Evolutionary conservation across 2,888 invertebrate genomes (phyloP).

Genomic region (Parochlus steinenii): DNA sequence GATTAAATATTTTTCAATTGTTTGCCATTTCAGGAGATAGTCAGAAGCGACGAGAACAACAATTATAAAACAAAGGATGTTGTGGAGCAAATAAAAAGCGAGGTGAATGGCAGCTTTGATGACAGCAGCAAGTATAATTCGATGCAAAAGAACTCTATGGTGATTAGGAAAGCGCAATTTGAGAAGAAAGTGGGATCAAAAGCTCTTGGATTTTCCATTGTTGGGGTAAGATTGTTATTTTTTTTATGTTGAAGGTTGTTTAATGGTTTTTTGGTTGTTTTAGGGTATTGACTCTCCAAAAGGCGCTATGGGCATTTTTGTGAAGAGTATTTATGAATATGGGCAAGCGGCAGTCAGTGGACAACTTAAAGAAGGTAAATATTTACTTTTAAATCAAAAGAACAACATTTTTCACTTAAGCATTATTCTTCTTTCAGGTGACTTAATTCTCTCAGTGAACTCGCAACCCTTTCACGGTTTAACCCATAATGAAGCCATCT

Average conservation of each 20-base stretch:
- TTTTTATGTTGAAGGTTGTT: no score
- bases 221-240: slow-evolving; percentile 46
- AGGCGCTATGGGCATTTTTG: slow-evolving; percentile 76
- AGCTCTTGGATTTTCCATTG: slow-evolving; percentile 77
- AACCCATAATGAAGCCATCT: slow-evolving; percentile 63
- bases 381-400: no score
- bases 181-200: slow-evolving; percentile 70
- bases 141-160: slow-evolving; percentile 4
- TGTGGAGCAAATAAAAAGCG: neutral
- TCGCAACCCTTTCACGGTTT: slow-evolving; percentile 59
- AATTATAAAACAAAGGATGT: slow-evolving; percentile 2
- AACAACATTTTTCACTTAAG: no score
- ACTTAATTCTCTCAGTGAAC: slow-evolving; percentile 66
- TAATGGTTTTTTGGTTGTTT: no score
- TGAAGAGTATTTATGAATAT: slow-evolving; percentile 70
- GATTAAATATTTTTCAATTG: neutral
- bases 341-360: slow-evolving; percentile 74
- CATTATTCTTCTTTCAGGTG: slow-evolving; percentile 41
- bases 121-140: neutral
- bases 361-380: slow-evolving; percentile 59
- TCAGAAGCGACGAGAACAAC: neutral
- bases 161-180: slow-evolving; percentile 35
- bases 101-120: neutral
- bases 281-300: slow-evolving; percentile 71
- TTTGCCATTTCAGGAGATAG: neutral